Evolutionary conservation across 2,113 vertebrate species (phyloP), one percentile per base, ranked within the genome.

Genomic region (Anser cygnoides): DNA sequence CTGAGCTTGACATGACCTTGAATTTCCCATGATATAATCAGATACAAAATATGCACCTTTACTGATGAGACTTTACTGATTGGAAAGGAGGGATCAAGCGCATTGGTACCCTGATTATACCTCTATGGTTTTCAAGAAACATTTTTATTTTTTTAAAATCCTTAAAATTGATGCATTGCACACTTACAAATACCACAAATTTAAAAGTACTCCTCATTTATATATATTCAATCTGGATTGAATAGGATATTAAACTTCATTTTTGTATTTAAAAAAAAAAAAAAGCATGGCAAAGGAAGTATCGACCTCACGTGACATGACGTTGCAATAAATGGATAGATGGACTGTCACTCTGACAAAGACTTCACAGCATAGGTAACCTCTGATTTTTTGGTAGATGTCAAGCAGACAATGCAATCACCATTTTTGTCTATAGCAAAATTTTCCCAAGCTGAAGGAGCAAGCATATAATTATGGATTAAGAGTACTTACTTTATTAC

Each of bases 1-100:
- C 43, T 74, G 46, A 78, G 66, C 29, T 92, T 89, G 81, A 83
- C 59, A 71, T 65, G 85, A 91, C 66, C 84, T 94, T 96, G 66
- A 93, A 79, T 96, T 96, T 95, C 86, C 72, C 78, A 91, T 94
- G 49, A 91, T 87, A 89, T 46, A 96, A 95, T 86, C 67, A 84
- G 62, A 59, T 67, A 93, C 35, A 89, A 84, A 94, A 94, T 83
- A 71, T 29, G 11, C 49, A 81, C 17, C 72, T 67, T 90, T 58
- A 86, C 65, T 43, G 44, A 73, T 79, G 58, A 92, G 44, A 72
- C 87, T 93, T 81, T 58, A 62, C 39, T 76, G 82, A 54, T 75
- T 33, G 44, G 6, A 17, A 17, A 94, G n/a, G 11, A 87, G 8
- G 10, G 5, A 14, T 63, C 8, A 31, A 5, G 13, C 18, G 67